Evolutionary conservation across 2,888 invertebrate species (phyloP).

Genomic region (Drosophila antonietae): DNA sequence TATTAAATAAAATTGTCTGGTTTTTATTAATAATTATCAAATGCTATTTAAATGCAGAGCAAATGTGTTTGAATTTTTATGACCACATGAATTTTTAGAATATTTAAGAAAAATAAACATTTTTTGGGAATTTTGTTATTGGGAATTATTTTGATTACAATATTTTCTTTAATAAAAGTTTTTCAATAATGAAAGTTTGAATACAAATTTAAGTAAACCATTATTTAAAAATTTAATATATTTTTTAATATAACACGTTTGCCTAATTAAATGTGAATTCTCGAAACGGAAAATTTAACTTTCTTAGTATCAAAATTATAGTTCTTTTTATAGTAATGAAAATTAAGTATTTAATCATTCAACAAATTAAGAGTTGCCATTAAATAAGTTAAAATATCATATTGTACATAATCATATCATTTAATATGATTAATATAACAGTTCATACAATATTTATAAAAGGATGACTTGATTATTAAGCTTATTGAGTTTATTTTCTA

Average conservation of each 20-base stretch:
- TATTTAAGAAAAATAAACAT: not conserved
- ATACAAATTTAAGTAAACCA: no score
- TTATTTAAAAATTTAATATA: no score
- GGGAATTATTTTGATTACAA: not conserved
- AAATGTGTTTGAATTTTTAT: conserved; percentile 14
- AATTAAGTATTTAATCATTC: no score
- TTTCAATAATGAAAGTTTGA: not conserved
- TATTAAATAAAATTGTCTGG: conserved; percentile 39
- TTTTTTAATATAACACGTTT: no score
- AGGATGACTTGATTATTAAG: not conserved
- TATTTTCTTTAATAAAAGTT: not conserved
- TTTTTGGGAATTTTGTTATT: not conserved
- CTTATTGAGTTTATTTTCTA: not conserved
- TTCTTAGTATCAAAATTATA: no score
- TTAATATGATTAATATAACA: no score
- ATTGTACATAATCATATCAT: no score
- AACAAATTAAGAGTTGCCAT: no score
- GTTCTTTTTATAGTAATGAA: no score
- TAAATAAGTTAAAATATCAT: no score
- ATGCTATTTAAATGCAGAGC: conserved; percentile 19
- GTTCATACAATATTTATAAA: not conserved
- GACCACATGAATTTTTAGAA: conserved; percentile 1
- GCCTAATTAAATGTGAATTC: no score
- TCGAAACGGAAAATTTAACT: no score
- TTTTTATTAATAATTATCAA: conserved; percentile 26